A percentile compares a stretch with the other conserved stretches of the same genome.
phyloP scores from a whole-genome alignment of 2,888 invertebrate species.

The Boloria euphrosyne region DNA sequence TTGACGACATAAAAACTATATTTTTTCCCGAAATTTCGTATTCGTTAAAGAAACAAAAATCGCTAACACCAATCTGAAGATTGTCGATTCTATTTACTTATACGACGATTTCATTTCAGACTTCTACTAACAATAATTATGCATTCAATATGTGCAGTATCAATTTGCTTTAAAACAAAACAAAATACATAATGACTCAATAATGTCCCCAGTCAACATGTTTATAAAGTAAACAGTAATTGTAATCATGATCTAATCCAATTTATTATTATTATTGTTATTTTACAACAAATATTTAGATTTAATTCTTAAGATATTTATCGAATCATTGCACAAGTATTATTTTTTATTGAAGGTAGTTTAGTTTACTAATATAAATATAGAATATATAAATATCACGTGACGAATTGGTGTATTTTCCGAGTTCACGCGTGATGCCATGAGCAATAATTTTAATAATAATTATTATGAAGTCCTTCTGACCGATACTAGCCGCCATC shows the following conservation, averaged over 20 bases:
- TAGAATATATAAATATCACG: neutral
- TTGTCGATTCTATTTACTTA: no score
- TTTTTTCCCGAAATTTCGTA: no score
- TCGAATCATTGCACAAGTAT: neutral
- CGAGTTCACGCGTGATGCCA: slow-evolving; percentile 6
- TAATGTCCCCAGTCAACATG: slow-evolving; percentile 14
- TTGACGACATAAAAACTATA: no score
- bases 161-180: slow-evolving; percentile 3
- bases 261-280: neutral
- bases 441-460: slow-evolving; percentile 3
- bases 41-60: no score
- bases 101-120: neutral
- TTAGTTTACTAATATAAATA: neutral
- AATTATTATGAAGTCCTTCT: neutral
- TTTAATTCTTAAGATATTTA: no score
- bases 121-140: slow-evolving; percentile 4
- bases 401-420: slow-evolving; percentile 18
- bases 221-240: slow-evolving; percentile 10
- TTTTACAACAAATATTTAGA: slow-evolving; percentile 1
- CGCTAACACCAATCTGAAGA: no score
- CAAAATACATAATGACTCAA: slow-evolving; percentile 9
- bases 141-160: neutral
- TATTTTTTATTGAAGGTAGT: neutral
- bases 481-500: no score
- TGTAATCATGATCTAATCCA: slow-evolving; percentile 11